Evolutionary conservation across 2,113 vertebrate species (phyloP), one percentile per base, ranked within the genome.

Genomic region (Mesoclemmys tuberculata): DNA sequence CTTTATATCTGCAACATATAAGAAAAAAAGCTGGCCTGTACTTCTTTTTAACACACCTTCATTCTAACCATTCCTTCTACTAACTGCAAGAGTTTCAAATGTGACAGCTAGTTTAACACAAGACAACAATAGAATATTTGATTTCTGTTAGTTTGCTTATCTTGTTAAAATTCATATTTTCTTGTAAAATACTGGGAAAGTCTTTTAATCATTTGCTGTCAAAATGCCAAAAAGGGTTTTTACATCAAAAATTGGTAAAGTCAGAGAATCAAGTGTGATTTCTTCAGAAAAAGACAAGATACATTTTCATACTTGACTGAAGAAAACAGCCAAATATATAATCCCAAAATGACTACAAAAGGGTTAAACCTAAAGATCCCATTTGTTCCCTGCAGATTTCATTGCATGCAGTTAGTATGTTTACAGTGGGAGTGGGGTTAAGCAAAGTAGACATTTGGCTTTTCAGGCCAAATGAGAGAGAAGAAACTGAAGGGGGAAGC

Each of bases 71-170:
- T 98, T 98, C 96, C 95, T 97, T 97, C 96, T 88, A 93, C 94
- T 97, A 98, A 96, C 95, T 93, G 90, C 81, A 95, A 97, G 95
- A 91, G 93, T 96, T 97, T 98, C 96, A 94, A 97, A 96, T 92
- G 95, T 98, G 97, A 98, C 98, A 98, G 97, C 89, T 97, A 97
- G 95, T 98, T 98, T 97, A 97, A 95, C 94, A 96, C 93, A 95
- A 93, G 88, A 94, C 64, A 95, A 96, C 92, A 96, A 97, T 95
- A 89, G 95, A 96, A 97, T 95, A 96, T 95, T 98, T 96, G 95
- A 96, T 97, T 97, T 94, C 97, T 96, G 96, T 96, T 94, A 96
- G 97, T 98, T 96, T 96, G 89, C 93, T 97, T 96, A 93, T 95
- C 97, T 96, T 97, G 97, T 97, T 97, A 97, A 97, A 98, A 97